These are phyloP conservation scores for Merodon equestris DNA, from an alignment of 2,888 invertebrate genomes.

Conservation along the genomic window DNA sequence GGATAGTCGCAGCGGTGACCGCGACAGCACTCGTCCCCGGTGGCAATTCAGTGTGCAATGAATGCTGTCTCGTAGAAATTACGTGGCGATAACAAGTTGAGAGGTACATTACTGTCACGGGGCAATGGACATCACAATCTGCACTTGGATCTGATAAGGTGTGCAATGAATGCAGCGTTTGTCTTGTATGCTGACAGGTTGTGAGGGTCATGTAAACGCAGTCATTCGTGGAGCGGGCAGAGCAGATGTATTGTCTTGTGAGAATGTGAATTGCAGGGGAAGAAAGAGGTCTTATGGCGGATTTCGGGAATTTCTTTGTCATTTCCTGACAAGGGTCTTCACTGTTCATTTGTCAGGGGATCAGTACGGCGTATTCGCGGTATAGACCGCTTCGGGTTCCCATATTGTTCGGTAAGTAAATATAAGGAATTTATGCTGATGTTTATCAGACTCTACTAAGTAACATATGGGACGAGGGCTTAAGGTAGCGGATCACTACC, in stretches of 20 bases:
- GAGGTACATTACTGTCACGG: slow-evolving; percentile 28
- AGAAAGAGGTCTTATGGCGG: no score
- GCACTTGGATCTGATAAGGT: slow-evolving; percentile 42
- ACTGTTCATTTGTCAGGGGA: no score
- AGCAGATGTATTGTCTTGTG: neutral
- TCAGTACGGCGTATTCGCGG: no score
- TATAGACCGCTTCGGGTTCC: no score
- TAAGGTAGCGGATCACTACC: no score
- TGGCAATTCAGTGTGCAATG: slow-evolving; percentile 43
- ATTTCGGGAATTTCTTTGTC: no score
- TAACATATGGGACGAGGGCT: no score
- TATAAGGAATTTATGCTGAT: no score
- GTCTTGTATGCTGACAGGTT: slow-evolving; percentile 19
- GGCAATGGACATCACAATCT: slow-evolving; percentile 22
- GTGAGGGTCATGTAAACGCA: slow-evolving; percentile 11
- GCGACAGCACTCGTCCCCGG: slow-evolving; percentile 35
- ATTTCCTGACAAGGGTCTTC: no score
- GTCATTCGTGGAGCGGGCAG: slow-evolving; percentile 8
- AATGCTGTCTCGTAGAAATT: slow-evolving; percentile 39
- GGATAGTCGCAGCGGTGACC: slow-evolving; percentile 11
- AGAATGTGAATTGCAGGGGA: no score
- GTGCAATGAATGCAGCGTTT: slow-evolving; percentile 39
- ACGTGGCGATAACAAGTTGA: slow-evolving; percentile 32
- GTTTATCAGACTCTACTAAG: no score
- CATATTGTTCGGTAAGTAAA: no score